These are phyloP conservation scores for Anguilla megastoma DNA, from an alignment of 2,797 vertebrate species.

Conservation along the genomic window DNA sequence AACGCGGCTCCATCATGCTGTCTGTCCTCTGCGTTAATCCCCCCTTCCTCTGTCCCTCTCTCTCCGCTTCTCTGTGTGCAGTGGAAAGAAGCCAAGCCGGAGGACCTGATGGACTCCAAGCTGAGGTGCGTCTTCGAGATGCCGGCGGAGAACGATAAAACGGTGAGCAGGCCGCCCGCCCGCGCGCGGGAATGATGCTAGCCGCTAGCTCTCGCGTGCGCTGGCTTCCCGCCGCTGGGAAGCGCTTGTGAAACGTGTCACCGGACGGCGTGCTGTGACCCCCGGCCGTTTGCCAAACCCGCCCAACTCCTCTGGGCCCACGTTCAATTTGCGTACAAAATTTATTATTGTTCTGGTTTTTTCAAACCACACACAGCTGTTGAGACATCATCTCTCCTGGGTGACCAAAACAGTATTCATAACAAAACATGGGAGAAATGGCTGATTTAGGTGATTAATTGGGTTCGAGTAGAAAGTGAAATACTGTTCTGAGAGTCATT, in stretches of 20 bases:
- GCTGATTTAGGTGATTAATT: conserved; percentile 30
- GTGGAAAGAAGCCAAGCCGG: conserved; percentile 99
- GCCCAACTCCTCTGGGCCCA: not conserved
- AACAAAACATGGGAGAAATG: conserved; percentile 21
- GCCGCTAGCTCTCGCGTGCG: not conserved
- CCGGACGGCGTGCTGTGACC: not conserved
- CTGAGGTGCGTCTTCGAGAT: conserved; percentile 98
- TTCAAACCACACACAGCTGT: conserved; percentile 30
- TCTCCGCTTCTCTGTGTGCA: conserved; percentile 56
- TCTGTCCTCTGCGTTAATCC: not conserved
- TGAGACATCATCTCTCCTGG: conserved; percentile 23
- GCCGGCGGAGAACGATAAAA: conserved; percentile 92
- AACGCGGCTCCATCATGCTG: not conserved
- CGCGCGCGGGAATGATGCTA: not conserved
- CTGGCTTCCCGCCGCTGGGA: too few relatives aligned
- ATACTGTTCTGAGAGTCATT: not conserved
- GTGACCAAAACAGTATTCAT: conserved; percentile 6
- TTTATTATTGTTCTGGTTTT: conserved; percentile 33
- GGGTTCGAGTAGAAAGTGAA: not conserved
- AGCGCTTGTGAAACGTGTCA: not conserved
- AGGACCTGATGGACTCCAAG: conserved; percentile 99
- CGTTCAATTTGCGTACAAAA: conserved; percentile 2
- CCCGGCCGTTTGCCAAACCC: not conserved
- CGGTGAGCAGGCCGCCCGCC: conserved; percentile 69
- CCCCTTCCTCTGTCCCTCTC: not conserved